Evolutionary conservation across 2,797 vertebrate genomes (phyloP), one percentile per base, ranked within the genome.

Genomic region (Nannoperca australis): DNA sequence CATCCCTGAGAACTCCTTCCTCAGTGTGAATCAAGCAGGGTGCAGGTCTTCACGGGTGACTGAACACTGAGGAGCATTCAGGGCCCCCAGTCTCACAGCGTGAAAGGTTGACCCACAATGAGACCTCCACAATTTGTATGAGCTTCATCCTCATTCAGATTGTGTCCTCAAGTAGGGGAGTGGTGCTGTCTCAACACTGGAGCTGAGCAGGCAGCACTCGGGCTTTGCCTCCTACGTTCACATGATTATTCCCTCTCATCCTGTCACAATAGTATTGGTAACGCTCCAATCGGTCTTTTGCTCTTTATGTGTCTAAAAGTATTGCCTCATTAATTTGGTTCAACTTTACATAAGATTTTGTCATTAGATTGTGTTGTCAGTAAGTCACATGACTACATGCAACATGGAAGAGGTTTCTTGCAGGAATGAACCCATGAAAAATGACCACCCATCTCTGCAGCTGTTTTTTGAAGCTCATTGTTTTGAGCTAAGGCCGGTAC

Each of bases 101-200:
- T 93, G 89, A 93, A 93, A 91, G 90, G 82, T 82, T 81, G 85
- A 89, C 85, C 87, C 92, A 91, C 88, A 93, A 89, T 89, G 87
- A 88, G 86, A 78, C 83, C 80, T 76, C 77, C 84, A 82, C 77
- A 76, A 83, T 92, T 93, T 89, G 82, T 89, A 80, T 64, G 76
- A 80, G 86, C 87, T 91, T 86, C 88, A 86, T 92, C 91, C 72
- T 86, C 90, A 90, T 92, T 91, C 90, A 91, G 84, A 83, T 82
- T 61, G 85, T 73, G 88, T 89, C 83, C 82, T 89, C 53, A 20
- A 90, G 87, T 86, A 75, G 85, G 85, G 91, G 88, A 87, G 88
- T 86, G 88, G 76, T 9, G 14, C 75, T 81, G 78, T 84, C 86
- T 81, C 85, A 27, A 61, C 69, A 15, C 76, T 47, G 61, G 62